Conservation (phyloP, 37 sponge, comb jelly and placozoan species). For the Oopsacas minuta region DNA sequence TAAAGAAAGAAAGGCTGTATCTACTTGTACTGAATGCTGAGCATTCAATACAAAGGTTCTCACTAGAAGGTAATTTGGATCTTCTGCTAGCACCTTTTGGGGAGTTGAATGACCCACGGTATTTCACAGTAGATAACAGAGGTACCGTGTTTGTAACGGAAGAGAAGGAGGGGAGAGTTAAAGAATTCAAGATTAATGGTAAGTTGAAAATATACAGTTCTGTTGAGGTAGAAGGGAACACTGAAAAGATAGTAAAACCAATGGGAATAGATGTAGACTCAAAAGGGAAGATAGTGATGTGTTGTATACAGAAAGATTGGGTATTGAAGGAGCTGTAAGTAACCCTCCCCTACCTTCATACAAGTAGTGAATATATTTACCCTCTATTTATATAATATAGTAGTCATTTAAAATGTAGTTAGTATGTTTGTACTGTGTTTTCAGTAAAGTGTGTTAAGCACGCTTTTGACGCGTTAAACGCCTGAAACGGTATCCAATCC, state of each 20-base stretch:
- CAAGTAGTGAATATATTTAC: too few relatives aligned
- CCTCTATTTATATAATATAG: too few relatives aligned
- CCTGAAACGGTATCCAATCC: too few relatives aligned
- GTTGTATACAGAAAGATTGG: slow-evolving; percentile 10
- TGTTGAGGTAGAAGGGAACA: neutral
- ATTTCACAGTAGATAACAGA: neutral
- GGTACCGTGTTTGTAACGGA: neutral
- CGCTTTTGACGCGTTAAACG: too few relatives aligned
- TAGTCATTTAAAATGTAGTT: too few relatives aligned
- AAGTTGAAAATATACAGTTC: neutral
- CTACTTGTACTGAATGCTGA: neutral
- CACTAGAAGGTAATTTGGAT: neutral
- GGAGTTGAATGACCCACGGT: neutral
- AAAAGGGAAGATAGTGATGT: neutral
- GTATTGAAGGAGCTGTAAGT: neutral
- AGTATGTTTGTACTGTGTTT: too few relatives aligned
- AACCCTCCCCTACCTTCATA: slow-evolving; percentile 77
- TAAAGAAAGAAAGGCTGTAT: neutral
- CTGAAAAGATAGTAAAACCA: neutral
- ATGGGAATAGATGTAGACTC: neutral
- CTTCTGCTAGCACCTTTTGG: neutral
- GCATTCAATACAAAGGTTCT: neutral
- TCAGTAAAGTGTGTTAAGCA: too few relatives aligned
- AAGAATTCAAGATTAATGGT: neutral
- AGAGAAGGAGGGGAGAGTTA: neutral